Evolutionary conservation across 37 sponge, comb jelly and placozoan genomes (phyloP), one percentile per base, ranked within the genome.

Genomic region (Aplysina aerophoba): DNA sequence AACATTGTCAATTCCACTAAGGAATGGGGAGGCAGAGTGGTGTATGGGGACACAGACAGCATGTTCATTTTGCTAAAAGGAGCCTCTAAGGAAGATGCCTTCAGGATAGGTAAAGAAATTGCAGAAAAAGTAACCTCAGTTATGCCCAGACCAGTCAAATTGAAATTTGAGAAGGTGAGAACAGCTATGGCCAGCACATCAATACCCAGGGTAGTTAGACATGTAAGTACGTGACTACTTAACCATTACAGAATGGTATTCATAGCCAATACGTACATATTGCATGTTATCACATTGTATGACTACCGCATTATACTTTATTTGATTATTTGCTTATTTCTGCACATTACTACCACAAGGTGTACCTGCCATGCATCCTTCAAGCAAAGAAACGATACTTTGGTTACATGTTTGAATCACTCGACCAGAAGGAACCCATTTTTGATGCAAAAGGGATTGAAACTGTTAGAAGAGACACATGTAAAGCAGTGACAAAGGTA

Each of bases 41-140:
- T 98, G 17, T 98, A 98, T 89, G 99, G 99, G 27, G 99, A 96
- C 84, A 98, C 99, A 24, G 99, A 98, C 81, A 95, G 96, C 56
- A 53, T 97, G 83, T 97, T 97, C 73, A 85, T 97, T 27, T 80
- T 93, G 55, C 85, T 97, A 33, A 87, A 91, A 54, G 96, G 96
- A 39, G 90, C 72, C 0, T 82, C 87, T 3, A 93, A 93, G 59
- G 95, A 89, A 22, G 91, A 92, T 33, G 94, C 98, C 21, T 97
- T 97, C 83, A 62, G 80, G 12, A 87, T 95, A 72, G 96, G 98
- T 0, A 73, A 86, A 44, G 94, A 97, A 56, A 97, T 97, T 41
- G 87, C 81, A 25, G 87, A 89, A 15, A 62, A 71, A 34, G 95
- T 97, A 14, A 95, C 98, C 5, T 87, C 85, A 21, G 57, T 69